Conservation (phyloP, 2,113 vertebrate genomes). For the Galeopterus variegatus region DNA sequence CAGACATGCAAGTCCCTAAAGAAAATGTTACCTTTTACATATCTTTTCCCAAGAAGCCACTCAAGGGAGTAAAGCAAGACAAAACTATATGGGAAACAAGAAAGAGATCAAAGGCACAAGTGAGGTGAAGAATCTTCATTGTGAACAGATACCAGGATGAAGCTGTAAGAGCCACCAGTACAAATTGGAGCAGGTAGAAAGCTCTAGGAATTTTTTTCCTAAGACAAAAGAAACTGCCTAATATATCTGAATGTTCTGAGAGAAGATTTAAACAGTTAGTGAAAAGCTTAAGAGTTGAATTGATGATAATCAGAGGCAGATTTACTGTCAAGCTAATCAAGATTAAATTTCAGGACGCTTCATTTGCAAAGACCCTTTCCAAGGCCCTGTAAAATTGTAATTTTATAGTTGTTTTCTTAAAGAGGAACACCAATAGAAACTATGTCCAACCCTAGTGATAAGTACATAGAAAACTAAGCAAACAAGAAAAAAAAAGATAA, state of each 20-base stretch:
- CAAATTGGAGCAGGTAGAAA: background rate
- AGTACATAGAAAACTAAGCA: slow-evolving; percentile 2
- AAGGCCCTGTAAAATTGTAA: background rate
- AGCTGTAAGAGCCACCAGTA: background rate
- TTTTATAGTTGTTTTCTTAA: slow-evolving; percentile 38
- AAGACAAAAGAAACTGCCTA: background rate
- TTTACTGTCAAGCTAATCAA: background rate
- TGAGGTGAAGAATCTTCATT: background rate
- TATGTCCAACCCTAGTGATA: background rate
- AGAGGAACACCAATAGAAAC: background rate
- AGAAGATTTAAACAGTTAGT: background rate
- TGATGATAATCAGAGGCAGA: background rate
- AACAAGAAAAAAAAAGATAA: background rate
- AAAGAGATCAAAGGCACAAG: background rate
- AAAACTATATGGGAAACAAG: background rate
- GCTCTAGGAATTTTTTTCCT: background rate
- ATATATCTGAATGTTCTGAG: background rate
- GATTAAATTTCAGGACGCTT: background rate
- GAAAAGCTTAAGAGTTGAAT: background rate
- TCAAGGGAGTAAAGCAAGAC: background rate
- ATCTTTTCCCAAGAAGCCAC: background rate
- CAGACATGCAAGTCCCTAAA: background rate
- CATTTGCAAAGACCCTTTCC: background rate
- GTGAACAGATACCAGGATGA: background rate
- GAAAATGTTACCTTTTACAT: background rate